Percentiles rank a stretch among this genome's conserved stretches.
Evolutionary conservation across 2,113 vertebrate genomes (phyloP).

Genomic region (Serilophus lunatus): DNA sequence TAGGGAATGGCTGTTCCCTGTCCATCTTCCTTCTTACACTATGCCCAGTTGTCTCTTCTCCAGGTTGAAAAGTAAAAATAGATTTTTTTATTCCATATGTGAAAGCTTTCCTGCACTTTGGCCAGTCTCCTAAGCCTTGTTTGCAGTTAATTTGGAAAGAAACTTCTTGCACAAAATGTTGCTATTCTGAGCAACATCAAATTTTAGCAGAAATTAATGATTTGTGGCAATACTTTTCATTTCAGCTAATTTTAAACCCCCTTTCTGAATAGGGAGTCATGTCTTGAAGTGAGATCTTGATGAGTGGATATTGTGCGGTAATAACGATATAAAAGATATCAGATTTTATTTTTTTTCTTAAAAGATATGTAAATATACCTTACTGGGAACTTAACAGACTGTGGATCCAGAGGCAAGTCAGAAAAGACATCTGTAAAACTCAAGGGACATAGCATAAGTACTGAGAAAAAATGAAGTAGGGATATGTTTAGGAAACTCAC

Average conservation of each 20-base stretch:
- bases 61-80: not conserved
- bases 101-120: not conserved
- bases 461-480: not conserved
- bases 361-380: not conserved
- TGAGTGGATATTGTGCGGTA: not conserved
- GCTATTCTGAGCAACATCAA: not conserved
- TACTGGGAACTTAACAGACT: not conserved
- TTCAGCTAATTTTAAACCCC: not conserved
- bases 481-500: not conserved
- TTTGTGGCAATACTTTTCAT: not conserved
- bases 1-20: not conserved
- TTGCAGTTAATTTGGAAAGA: not conserved
- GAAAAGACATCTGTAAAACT: not conserved
- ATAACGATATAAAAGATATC: not conserved
- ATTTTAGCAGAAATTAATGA: not conserved
- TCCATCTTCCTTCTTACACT: not conserved
- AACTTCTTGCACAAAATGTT: not conserved
- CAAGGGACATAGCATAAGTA: not conserved
- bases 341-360: not conserved
- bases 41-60: not conserved
- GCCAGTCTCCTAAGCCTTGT: not conserved
- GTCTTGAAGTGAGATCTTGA: not conserved
- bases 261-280: not conserved
- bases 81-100: not conserved
- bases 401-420: not conserved